Evolutionary conservation across 2,888 invertebrate genomes (phyloP).

Genomic region (Eupithecia vulgata): DNA sequence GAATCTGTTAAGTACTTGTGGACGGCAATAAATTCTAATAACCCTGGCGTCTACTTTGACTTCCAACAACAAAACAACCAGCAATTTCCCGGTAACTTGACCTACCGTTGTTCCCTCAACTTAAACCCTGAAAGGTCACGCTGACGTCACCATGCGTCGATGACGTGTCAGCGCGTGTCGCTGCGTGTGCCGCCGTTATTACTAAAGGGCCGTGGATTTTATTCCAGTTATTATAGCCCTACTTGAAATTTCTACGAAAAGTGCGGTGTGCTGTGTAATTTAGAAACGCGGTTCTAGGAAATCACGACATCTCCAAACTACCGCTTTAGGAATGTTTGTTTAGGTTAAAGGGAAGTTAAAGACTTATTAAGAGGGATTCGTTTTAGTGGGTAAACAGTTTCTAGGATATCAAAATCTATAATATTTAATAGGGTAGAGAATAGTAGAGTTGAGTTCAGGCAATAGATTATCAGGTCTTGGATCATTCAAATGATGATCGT

Average conservation of each 20-base stretch:
- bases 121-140: constrained; percentile 39
- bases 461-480: background rate
- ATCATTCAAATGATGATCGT: constrained; percentile 8
- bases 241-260: constrained; percentile 23
- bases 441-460: background rate
- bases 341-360: background rate
- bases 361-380: background rate
- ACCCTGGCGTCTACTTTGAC: background rate
- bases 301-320: constrained; percentile 10
- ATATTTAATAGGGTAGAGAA: background rate
- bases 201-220: constrained; percentile 20
- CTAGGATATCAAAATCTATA: background rate
- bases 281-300: background rate
- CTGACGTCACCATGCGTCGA: constrained; percentile 59
- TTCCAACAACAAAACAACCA: constrained; percentile 7
- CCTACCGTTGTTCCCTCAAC: constrained; percentile 26
- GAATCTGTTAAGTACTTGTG: background rate
- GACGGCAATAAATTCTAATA: background rate
- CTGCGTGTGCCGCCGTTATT: constrained; percentile 47
- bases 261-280: constrained; percentile 8
- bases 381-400: background rate
- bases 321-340: background rate
- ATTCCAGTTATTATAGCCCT: constrained; percentile 19
- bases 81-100: constrained; percentile 16
- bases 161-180: constrained; percentile 53